Conservation (phyloP, 1,140 invertebrate genomes). For the Drosophila nigromelanica region DNA sequence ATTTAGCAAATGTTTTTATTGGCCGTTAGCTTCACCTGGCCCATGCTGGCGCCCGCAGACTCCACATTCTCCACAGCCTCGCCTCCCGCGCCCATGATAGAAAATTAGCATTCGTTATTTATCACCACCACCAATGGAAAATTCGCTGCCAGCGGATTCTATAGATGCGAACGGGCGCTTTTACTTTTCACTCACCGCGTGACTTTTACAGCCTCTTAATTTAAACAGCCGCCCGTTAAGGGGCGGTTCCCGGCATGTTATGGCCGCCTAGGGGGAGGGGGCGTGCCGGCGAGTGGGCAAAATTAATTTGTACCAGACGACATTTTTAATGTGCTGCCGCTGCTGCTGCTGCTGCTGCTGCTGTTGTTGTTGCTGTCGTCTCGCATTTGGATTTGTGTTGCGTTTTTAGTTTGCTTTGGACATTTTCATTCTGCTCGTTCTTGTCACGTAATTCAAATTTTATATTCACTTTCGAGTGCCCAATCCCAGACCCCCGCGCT, state of each 20-base stretch:
- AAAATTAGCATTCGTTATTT: slow-evolving; percentile 75
- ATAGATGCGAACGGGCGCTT: slow-evolving; percentile 41
- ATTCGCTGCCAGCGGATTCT: slow-evolving; percentile 32
- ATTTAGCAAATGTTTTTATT: slow-evolving; percentile 73
- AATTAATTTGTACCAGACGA: slow-evolving; percentile 82
- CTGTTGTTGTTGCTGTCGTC: slow-evolving; percentile 16
- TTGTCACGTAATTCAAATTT: slow-evolving; percentile 79
- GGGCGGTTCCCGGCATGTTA: slow-evolving; percentile 22
- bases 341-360: slow-evolving; percentile 36
- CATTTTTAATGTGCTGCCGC: slow-evolving; percentile 72
- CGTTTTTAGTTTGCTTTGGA: slow-evolving; percentile 53
- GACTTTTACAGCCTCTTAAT: slow-evolving; percentile 83
- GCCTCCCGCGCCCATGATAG: slow-evolving; percentile 34
- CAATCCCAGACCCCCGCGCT: background rate
- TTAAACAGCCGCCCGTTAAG: slow-evolving; percentile 63
- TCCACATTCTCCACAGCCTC: background rate
- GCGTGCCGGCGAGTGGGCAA: slow-evolving; percentile 31
- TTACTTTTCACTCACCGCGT: slow-evolving; percentile 77
- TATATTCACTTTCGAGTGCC: slow-evolving; percentile 59
- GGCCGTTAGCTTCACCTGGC: slow-evolving; percentile 75
- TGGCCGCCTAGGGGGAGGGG: slow-evolving; percentile 22
- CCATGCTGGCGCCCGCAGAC: slow-evolving; percentile 15
- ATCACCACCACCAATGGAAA: slow-evolving; percentile 47
- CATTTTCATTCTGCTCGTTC: slow-evolving; percentile 45
- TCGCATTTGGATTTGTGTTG: slow-evolving; percentile 52